Evolutionary conservation across 2,113 vertebrate genomes (phyloP), one percentile per base, ranked within the genome.

Genomic region (Xenopus laevis): DNA sequence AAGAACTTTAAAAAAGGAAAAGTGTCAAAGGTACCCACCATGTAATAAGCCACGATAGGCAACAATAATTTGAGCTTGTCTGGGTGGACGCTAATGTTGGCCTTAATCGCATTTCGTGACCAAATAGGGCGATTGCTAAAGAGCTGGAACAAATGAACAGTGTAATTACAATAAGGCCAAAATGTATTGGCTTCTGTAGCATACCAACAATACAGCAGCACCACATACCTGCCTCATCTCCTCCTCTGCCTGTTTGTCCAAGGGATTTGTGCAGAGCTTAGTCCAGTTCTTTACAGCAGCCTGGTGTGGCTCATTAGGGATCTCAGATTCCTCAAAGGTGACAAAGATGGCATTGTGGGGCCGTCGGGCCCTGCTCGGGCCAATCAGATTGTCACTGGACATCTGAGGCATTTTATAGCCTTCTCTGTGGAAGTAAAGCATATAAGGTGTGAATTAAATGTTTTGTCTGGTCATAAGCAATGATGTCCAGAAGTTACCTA

Each of bases 51-150:
- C 74, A 93, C 55, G 11, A 90, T 88, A 0, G 94, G 97, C 80
- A 99, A 85, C 71, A 99, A 84, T 78, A 95, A 83, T 71, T 99
- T 99, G 75, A 99, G 93, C 80, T 99, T 99, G 64, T 98, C 96
- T 0, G 95, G 96, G 60, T 98, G 97, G 77, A 98, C 61, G 0
- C 92, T 92, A 78, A 98, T 79, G 61, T 94, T 97, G 84, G 95
- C 94, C 83, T 94, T 98, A 74, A 99, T 90, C 0, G 94, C 97
- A 0, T 95, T 98, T 21, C 93, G 89, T 6, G 95, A 98, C 97
- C 96, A 99, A 85, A 98, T 81, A 33, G 95, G 96, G 4, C 94
- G 93, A 27, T 85, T 82, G 68, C 93, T 91, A 72, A 99, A 98
- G 77, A 98, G 92, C 96, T 98, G 80, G 3, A 81, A 68, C 7